Conservation (phyloP, 2,113 vertebrate species). For the Marcusenius ussheri region DNA sequence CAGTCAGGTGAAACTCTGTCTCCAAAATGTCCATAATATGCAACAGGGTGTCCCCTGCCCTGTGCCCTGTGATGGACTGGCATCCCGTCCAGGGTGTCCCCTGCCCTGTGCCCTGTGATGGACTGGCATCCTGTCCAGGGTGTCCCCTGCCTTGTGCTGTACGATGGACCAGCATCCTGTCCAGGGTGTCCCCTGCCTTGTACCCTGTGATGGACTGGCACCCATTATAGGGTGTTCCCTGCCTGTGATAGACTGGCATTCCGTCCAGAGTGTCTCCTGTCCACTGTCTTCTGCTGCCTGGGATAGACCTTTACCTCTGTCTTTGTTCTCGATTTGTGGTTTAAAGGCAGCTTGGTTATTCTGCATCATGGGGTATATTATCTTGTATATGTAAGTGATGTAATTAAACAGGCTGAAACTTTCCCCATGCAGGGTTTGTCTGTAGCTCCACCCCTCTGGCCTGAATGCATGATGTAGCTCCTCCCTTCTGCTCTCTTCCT, state of each 20-base stretch:
- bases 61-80: too few species aligned
- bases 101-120: too few species aligned
- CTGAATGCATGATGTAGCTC: background rate
- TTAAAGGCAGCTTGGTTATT: background rate
- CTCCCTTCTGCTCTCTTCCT: slow-evolving; percentile 36
- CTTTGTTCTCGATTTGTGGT: background rate
- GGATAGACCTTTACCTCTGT: background rate
- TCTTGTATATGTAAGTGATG: background rate
- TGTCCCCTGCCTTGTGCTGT: too few species aligned
- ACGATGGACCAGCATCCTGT: too few species aligned
- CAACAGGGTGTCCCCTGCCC: too few species aligned
- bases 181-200: too few species aligned
- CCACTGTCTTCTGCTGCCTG: background rate
- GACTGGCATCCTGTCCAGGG: too few species aligned
- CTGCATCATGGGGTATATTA: background rate
- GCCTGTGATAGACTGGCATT: background rate
- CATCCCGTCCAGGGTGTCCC: too few species aligned
- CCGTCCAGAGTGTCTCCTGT: background rate
- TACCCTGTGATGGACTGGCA: too few species aligned
- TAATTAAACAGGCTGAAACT: background rate
- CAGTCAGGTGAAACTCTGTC: too few species aligned
- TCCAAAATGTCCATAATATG: too few species aligned
- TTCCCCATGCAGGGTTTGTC: background rate
- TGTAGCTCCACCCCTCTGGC: background rate
- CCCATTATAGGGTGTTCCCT: too few species aligned